Conservation (phyloP, 2,797 vertebrate genomes). For the Crenichthys baileyi region DNA sequence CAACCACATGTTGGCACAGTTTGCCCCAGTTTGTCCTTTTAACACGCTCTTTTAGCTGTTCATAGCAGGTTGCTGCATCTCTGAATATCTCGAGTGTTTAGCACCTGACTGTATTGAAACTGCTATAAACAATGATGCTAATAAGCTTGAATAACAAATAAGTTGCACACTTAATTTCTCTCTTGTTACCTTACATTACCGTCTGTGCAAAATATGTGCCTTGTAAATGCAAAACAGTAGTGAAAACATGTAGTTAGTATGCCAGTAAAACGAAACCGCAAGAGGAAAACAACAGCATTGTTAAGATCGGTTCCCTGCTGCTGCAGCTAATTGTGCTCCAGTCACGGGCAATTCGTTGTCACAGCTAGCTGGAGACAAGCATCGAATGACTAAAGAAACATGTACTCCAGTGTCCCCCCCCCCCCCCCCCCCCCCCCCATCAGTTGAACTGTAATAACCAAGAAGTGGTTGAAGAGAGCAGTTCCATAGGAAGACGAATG, state of each 20-base stretch:
- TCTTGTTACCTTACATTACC: slow-evolving; percentile 37
- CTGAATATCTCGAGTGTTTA: slow-evolving; percentile 28
- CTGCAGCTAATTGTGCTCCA: slow-evolving; percentile 72
- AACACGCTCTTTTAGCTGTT: slow-evolving; percentile 35
- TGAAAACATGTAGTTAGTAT: slow-evolving; percentile 58
- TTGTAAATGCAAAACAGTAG: slow-evolving; percentile 57
- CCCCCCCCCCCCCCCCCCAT: slow-evolving; percentile 32
- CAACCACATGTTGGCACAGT: slow-evolving; percentile 59
- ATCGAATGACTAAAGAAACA: slow-evolving; percentile 44
- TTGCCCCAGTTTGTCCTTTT: slow-evolving; percentile 35
- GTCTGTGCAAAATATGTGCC: slow-evolving; percentile 22
- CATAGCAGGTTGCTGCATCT: slow-evolving; percentile 59
- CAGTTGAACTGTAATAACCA: slow-evolving; percentile 40
- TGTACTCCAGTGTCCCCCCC: slow-evolving; percentile 31
- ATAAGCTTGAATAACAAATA: slow-evolving; percentile 46
- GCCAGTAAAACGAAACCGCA: slow-evolving; percentile 72
- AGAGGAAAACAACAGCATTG: slow-evolving; percentile 77
- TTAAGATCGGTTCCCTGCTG: slow-evolving; percentile 71
- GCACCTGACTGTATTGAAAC: slow-evolving; percentile 56
- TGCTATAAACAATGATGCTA: slow-evolving; percentile 6
- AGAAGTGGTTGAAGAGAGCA: slow-evolving; percentile 29
- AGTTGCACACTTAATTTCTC: slow-evolving; percentile 46
- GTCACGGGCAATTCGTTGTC: slow-evolving; percentile 63
- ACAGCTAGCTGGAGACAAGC: slow-evolving; percentile 44
- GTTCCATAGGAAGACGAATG: slow-evolving; percentile 31